Evolutionary conservation across 2,113 vertebrate species (phyloP).

Genomic region (Vireo altiloquus): DNA sequence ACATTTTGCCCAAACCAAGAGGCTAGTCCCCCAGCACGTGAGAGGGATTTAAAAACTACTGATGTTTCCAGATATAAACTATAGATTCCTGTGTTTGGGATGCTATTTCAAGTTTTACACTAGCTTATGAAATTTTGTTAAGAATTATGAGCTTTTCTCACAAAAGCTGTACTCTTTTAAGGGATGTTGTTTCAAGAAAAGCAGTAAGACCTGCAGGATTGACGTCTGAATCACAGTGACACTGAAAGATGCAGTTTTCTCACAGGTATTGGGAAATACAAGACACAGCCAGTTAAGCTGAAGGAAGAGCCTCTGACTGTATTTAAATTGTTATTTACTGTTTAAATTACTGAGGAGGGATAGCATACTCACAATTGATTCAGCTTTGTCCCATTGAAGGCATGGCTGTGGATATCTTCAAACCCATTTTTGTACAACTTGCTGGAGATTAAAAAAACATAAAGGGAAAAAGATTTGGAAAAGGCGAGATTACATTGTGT

Average conservation of each 20-base stretch:
- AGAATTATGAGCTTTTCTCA: neutral
- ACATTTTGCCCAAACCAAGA: neutral
- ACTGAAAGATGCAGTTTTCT: neutral
- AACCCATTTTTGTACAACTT: slow-evolving; percentile 89
- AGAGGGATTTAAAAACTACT: neutral
- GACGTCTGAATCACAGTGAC: neutral
- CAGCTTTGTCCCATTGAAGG: slow-evolving; percentile 89
- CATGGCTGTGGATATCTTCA: slow-evolving; percentile 84
- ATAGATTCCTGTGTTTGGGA: neutral
- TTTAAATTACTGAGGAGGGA: neutral
- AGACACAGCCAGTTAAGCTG: neutral
- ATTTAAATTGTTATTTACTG: neutral
- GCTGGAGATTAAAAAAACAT: slow-evolving; percentile 58
- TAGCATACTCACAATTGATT: slow-evolving; percentile 82
- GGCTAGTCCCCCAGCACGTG: fast-evolving
- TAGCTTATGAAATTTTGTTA: neutral
- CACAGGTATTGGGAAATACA: neutral
- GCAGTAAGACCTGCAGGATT: neutral
- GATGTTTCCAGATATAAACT: neutral
- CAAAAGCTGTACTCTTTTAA: neutral
- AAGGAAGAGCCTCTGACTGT: neutral
- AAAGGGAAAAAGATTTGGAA: slow-evolving; percentile 3
- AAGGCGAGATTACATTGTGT: neutral
- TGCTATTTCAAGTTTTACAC: neutral
- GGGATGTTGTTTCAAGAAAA: neutral